A percentile compares a stretch with the other conserved stretches of the same genome.
Evolutionary conservation across 2,888 invertebrate species (phyloP).

Genomic region (Imbricaverruca yamaguchii): DNA sequence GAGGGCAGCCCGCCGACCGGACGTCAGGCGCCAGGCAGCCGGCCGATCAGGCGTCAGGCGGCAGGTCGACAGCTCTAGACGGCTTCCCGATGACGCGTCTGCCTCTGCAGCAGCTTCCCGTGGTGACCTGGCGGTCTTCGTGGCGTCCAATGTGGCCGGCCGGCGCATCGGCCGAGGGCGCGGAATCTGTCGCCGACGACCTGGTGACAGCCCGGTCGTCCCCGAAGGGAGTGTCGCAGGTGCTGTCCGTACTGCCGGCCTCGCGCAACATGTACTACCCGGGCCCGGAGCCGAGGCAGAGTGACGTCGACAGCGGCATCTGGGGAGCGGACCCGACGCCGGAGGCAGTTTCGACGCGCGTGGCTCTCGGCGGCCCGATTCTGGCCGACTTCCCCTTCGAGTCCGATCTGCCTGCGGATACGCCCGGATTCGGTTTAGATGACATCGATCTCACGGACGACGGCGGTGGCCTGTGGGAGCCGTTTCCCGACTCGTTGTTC

Average conservation of each 20-base stretch:
- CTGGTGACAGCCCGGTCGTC: neutral
- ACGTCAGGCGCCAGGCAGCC: too few species aligned
- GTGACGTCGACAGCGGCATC: neutral
- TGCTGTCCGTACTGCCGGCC: neutral
- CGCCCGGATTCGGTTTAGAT: neutral
- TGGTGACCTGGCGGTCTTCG: too few species aligned
- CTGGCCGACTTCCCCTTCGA: neutral
- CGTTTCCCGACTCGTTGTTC: neutral
- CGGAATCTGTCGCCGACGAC: neutral
- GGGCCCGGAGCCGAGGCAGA: neutral
- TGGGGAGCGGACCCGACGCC: neutral
- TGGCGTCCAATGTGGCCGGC: too few species aligned
- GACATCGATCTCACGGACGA: neutral
- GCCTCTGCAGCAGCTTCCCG: neutral
- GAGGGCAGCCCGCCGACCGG: too few species aligned
- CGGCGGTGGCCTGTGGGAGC: neutral
- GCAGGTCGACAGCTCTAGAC: neutral
- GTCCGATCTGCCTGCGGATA: neutral
- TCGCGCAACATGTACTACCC: neutral
- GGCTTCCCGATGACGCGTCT: neutral
- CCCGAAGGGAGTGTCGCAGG: too few species aligned
- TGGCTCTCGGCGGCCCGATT: neutral
- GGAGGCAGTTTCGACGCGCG: neutral
- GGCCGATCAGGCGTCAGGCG: neutral
- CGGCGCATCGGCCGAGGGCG: neutral